Conservation (phyloP, 1,140 invertebrate genomes). For the Acromyrmex echinatior region DNA sequence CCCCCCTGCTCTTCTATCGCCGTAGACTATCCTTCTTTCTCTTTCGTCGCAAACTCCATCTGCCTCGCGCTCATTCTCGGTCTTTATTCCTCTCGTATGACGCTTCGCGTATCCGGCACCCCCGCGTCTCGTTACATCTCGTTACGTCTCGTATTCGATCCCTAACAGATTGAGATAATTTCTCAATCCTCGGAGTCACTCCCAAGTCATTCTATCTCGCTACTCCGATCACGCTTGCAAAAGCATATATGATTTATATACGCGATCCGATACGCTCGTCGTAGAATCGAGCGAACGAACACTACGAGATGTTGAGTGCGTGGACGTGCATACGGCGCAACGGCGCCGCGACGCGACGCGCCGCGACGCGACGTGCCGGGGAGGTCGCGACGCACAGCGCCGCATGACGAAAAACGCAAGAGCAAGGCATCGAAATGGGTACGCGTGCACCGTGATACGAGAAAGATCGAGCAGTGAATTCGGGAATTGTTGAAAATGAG, state of each 20-base stretch:
- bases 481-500: not conserved
- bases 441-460: constrained; percentile 37
- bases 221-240: not conserved
- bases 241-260: not conserved
- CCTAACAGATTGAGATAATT: constrained; percentile 25
- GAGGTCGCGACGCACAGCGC: constrained; percentile 2
- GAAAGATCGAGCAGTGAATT: not conserved
- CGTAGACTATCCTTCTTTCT: constrained; percentile 1
- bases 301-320: constrained; percentile 31
- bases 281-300: constrained; percentile 1
- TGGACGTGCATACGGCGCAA: constrained; percentile 12
- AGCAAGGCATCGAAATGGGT: constrained; percentile 27
- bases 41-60: not conserved
- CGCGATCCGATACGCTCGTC: constrained; percentile 4
- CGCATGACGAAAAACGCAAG: constrained; percentile 14
- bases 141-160: not conserved
- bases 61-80: not conserved
- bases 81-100: constrained; percentile 1
- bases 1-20: not conserved
- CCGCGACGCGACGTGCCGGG: not conserved
- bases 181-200: not conserved
- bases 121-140: not conserved
- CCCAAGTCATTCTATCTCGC: not conserved
- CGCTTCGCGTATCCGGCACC: constrained; percentile 26
- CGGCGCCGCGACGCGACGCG: not conserved